Conservation (phyloP, 2,888 invertebrate species). For the Eledona agricola region DNA sequence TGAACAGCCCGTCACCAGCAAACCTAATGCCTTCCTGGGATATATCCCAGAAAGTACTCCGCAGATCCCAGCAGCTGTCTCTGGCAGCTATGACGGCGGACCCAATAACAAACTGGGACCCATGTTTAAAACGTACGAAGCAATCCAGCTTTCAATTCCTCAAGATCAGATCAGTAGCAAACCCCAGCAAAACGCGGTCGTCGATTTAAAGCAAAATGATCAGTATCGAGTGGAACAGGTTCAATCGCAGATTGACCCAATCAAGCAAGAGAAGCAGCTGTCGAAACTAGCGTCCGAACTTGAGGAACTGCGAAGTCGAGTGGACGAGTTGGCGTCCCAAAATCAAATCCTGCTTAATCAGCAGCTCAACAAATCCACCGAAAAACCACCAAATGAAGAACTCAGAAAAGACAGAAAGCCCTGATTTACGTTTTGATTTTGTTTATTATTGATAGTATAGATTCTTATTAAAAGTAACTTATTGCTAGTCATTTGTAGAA, state of each 20-base stretch:
- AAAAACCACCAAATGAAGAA: conserved; percentile 43
- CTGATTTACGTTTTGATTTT: conserved; percentile 26
- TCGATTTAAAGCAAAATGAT: conserved; percentile 15
- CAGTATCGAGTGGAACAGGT: conserved; percentile 20
- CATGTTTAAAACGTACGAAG: conserved; percentile 21
- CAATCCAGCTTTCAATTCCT: conserved; percentile 20
- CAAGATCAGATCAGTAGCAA: conserved; percentile 13
- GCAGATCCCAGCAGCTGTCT: conserved; percentile 33
- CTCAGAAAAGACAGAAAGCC: conserved; percentile 45
- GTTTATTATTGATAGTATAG: conserved; percentile 33
- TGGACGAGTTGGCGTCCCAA: conserved; percentile 57
- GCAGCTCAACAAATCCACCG: conserved; percentile 35
- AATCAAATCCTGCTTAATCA: conserved; percentile 48
- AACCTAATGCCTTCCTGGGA: conserved; percentile 57
- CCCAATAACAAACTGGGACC: conserved; percentile 29
- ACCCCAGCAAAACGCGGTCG: conserved; percentile 6
- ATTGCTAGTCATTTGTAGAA: conserved; percentile 47
- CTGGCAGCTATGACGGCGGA: conserved; percentile 17
- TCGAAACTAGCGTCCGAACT: conserved; percentile 58
- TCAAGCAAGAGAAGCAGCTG: conserved; percentile 54
- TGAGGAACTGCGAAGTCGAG: conserved; percentile 55
- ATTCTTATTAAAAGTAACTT: conserved; percentile 42
- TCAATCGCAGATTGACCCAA: conserved; percentile 42
- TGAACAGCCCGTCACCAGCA: conserved; percentile 58
- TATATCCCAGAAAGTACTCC: conserved; percentile 52